Percentiles rank a stretch among this genome's conserved stretches.
phyloP scores from a whole-genome alignment of 2,888 invertebrate species.

The Sturmia bella region DNA sequence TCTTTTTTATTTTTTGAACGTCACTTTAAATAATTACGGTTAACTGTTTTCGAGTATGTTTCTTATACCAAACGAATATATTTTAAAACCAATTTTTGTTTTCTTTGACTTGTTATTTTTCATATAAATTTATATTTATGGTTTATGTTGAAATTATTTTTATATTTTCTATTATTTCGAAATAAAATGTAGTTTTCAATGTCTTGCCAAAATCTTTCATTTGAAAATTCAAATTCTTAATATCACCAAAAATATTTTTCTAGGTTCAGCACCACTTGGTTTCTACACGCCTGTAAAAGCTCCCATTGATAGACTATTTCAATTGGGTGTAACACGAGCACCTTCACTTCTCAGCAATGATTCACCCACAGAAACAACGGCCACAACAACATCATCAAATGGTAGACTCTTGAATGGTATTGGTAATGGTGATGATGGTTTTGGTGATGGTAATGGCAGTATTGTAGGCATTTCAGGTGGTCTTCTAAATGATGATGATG shows the following conservation, averaged over 20 bases:
- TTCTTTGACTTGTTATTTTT: background rate
- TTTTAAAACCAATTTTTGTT: conserved; percentile 11
- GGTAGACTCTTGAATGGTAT: conserved; percentile 66
- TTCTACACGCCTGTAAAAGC: conserved; percentile 93
- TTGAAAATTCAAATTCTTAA: conserved; percentile 5
- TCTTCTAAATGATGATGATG: conserved; percentile 43
- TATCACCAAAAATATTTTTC: conserved; percentile 51
- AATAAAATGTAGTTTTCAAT: conserved; percentile 31
- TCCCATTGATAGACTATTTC: conserved; percentile 86
- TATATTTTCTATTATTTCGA: conserved; percentile 22
- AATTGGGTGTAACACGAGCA: conserved; percentile 89
- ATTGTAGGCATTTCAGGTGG: conserved; percentile 72
- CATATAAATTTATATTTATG: background rate
- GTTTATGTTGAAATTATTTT: conserved; percentile 29
- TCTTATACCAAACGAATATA: background rate
- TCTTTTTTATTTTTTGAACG: too few relatives aligned
- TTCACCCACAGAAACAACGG: conserved; percentile 69
- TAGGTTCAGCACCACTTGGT: conserved; percentile 87
- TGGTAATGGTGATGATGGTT: conserved; percentile 50
- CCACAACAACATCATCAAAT: conserved; percentile 63
- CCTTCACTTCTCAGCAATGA: conserved; percentile 74
- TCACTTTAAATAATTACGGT: too few relatives aligned
- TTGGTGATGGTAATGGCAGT: conserved; percentile 70
- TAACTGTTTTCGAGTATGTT: background rate
- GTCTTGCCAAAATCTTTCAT: conserved; percentile 3